A percentile compares a stretch with the other conserved stretches of the same genome.
Conservation (phyloP, 2,888 invertebrate species). For the Drosophila anomalata region DNA sequence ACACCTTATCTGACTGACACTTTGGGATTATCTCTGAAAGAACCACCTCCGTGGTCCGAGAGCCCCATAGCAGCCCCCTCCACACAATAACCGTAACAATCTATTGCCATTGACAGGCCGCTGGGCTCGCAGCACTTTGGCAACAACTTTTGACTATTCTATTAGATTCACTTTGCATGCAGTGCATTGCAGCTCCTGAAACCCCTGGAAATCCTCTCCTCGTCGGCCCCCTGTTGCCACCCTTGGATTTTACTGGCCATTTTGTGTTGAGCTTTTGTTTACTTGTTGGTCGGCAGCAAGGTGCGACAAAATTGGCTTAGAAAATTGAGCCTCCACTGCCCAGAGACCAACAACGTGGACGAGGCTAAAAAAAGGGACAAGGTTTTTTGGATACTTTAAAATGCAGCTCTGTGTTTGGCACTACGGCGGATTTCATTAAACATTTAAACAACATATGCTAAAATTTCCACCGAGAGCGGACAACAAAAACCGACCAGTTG, state of each 20-base stretch:
- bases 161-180: slow-evolving; percentile 58
- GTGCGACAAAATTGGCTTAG: slow-evolving; percentile 77
- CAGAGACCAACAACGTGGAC: slow-evolving; percentile 29
- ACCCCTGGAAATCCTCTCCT: slow-evolving; percentile 1
- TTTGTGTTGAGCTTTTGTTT: slow-evolving; percentile 36
- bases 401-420: slow-evolving; percentile 72
- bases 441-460: slow-evolving; percentile 76
- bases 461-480: slow-evolving; percentile 55
- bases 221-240: not conserved
- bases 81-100: slow-evolving; percentile 44
- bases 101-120: slow-evolving; percentile 56
- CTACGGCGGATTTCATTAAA: slow-evolving; percentile 75
- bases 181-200: slow-evolving; percentile 19
- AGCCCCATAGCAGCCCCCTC: not conserved
- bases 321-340: slow-evolving; percentile 68
- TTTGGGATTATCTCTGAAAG: slow-evolving; percentile 31
- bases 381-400: slow-evolving; percentile 51
- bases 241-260: slow-evolving; percentile 29
- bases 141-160: slow-evolving; percentile 43
- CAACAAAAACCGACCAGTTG: not conserved
- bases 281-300: slow-evolving; percentile 50
- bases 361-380: not conserved
- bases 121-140: slow-evolving; percentile 33
- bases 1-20: slow-evolving; percentile 26
- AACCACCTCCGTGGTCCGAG: not conserved